Evolutionary conservation across 1,140 invertebrate genomes (phyloP), one percentile per base, ranked within the genome.

Genomic region (Geopemphigus sp.): DNA sequence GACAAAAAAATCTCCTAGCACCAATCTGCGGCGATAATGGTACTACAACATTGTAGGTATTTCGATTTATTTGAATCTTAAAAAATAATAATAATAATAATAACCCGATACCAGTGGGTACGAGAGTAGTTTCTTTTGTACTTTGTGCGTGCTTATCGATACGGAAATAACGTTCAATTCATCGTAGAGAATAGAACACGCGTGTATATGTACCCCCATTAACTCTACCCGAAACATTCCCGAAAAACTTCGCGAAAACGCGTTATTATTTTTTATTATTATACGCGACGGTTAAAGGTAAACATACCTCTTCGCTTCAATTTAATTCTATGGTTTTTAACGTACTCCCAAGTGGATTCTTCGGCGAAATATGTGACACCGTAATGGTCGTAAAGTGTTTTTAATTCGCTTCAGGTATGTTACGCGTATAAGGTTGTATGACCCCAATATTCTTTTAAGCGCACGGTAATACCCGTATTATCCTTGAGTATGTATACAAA

Each of bases 131-230:
- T 66, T 66, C 64, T 47, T 66, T 66, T 66, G 39, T 66, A 24
- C 64, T 66, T 22, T n/a, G 14, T 14, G 64, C 32, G 64, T 47
- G 32, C 29, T 66, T 66, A 39, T 63, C 29, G 61, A 32, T 19
- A 32, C 39, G 39, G 32, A 64, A 64, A 64, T 29, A 32, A 64
- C 32, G 29, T 64, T 64, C 32, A 64, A 64, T 64, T 64, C n/a
- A n/a, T n/a, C 61, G 61, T 39, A 64, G 32, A 17, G 61, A 64
- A 64, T 19, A 32, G 29, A 64, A 5, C 61, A 26, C 26, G 26
- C 26, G 61, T 32, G 26, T 64, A 64, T n/a, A n/a, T n/a, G n/a
- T n/a, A n/a, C n/a, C n/a, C 32, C 8, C 8, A 39, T 39, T 39
- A 39, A 39, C 32, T 17, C 29, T 32, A 64, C 59, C 19, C 24